Conservation (phyloP, 1,140 invertebrate genomes). For the Eulimnadia texana region DNA sequence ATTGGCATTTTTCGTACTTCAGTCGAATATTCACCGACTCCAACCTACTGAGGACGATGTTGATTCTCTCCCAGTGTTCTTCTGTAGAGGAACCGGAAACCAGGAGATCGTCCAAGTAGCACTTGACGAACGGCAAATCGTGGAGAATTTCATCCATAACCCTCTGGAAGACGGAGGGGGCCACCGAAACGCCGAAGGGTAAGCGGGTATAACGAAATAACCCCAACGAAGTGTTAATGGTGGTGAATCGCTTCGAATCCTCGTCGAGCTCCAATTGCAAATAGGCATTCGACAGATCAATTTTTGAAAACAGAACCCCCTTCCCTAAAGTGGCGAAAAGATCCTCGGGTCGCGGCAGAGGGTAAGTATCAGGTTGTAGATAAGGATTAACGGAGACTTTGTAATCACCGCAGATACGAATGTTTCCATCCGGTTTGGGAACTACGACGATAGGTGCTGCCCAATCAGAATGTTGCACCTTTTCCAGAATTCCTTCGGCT, state of each 20-base stretch:
- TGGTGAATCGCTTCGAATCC: constrained; percentile 25
- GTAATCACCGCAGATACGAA: constrained; percentile 30
- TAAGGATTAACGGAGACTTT: constrained; percentile 21
- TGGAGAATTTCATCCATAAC: constrained; percentile 20
- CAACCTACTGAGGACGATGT: constrained; percentile 20
- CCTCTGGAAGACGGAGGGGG: constrained; percentile 22
- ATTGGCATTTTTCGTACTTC: constrained; percentile 28
- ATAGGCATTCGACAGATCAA: constrained; percentile 26
- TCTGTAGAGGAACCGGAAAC: constrained; percentile 18
- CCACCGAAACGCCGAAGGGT: constrained; percentile 1
- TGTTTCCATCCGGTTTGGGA: constrained; percentile 25
- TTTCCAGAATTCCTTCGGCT: constrained; percentile 24
- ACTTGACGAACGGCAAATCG: background rate
- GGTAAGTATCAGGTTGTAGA: background rate
- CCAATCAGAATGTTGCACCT: constrained; percentile 28
- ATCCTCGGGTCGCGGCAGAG: constrained; percentile 25
- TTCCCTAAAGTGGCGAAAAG: constrained; percentile 25
- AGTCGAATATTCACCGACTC: constrained; percentile 22
- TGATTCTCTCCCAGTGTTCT: constrained; percentile 20
- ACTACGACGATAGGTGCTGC: constrained; percentile 30
- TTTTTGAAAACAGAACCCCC: constrained; percentile 24
- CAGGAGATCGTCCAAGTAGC: constrained; percentile 20
- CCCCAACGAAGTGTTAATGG: constrained; percentile 19
- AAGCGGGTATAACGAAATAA: background rate
- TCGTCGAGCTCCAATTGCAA: constrained; percentile 24